These are phyloP conservation scores for Caracal caracal DNA, from an alignment of 2,113 vertebrate genomes.

Conservation along the genomic window DNA sequence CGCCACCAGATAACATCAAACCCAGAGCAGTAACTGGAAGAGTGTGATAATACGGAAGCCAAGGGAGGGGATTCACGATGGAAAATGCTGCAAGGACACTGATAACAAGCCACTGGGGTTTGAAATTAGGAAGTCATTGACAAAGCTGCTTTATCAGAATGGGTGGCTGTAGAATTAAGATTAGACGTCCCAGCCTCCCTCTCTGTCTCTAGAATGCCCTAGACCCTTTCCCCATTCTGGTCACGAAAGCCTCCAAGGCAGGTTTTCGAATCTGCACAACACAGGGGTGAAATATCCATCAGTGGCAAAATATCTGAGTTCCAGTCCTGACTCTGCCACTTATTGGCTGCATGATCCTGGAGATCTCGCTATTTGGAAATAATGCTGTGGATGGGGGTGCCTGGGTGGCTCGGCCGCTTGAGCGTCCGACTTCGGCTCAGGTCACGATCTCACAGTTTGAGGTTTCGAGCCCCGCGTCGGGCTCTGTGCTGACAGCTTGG, in stretches of 20 bases:
- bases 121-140: background rate
- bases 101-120: background rate
- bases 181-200: constrained; percentile 48
- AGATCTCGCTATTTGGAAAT: background rate
- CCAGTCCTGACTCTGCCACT: background rate
- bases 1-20: background rate
- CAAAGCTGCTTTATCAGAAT: background rate
- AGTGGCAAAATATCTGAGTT: background rate
- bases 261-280: constrained; percentile 66
- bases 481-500: too few relatives aligned
- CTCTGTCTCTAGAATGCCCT: constrained; percentile 64
- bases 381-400: background rate
- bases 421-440: too few relatives aligned
- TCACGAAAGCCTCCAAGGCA: constrained; percentile 67
- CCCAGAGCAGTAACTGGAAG: background rate
- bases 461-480: too few relatives aligned
- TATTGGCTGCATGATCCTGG: background rate
- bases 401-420: too few relatives aligned
- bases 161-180: background rate
- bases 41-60: background rate
- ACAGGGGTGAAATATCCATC: constrained; percentile 26
- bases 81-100: background rate
- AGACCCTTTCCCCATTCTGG: background rate
- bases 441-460: too few relatives aligned
- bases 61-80: background rate